Percentiles rank a stretch among this genome's conserved stretches.
Evolutionary conservation across 2,113 vertebrate species (phyloP).

Genomic region (Lynx canadensis): DNA sequence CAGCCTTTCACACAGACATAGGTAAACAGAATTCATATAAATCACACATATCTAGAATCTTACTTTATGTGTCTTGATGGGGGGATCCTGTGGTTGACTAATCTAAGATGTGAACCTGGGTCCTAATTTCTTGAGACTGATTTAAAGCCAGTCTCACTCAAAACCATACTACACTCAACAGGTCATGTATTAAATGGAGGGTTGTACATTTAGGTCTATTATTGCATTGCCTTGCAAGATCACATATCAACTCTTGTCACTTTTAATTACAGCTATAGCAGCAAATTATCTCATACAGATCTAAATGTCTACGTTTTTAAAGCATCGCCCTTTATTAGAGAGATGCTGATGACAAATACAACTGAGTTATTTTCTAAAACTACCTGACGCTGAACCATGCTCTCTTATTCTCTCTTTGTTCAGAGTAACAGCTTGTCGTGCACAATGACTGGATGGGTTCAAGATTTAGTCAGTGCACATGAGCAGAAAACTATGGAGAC

Average conservation of each 20-base stretch:
- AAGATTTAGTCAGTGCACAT: background rate
- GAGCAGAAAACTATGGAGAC: background rate
- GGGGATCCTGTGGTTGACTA: constrained; percentile 7
- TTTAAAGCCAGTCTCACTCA: constrained; percentile 10
- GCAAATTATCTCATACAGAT: constrained; percentile 46
- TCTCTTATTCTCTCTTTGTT: background rate
- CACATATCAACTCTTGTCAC: constrained; percentile 49
- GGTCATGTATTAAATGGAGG: constrained; percentile 35
- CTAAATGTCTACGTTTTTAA: constrained; percentile 48
- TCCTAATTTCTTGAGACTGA: constrained; percentile 45
- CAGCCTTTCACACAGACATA: constrained; percentile 43
- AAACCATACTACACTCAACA: background rate
- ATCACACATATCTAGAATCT: background rate
- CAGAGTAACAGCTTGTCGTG: background rate
- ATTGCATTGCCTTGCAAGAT: constrained; percentile 40
- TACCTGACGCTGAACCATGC: background rate
- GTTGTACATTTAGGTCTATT: constrained; percentile 28
- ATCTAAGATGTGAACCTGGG: background rate
- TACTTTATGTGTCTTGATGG: background rate
- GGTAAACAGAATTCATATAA: constrained; percentile 49
- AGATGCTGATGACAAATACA: background rate
- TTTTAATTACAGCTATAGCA: constrained; percentile 56
- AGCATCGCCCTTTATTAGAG: constrained; percentile 35
- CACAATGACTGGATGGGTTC: background rate
- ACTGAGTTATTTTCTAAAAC: constrained; percentile 31